phyloP scores from a whole-genome alignment of 2,797 vertebrate genomes.

The Champsocephalus esox region DNA sequence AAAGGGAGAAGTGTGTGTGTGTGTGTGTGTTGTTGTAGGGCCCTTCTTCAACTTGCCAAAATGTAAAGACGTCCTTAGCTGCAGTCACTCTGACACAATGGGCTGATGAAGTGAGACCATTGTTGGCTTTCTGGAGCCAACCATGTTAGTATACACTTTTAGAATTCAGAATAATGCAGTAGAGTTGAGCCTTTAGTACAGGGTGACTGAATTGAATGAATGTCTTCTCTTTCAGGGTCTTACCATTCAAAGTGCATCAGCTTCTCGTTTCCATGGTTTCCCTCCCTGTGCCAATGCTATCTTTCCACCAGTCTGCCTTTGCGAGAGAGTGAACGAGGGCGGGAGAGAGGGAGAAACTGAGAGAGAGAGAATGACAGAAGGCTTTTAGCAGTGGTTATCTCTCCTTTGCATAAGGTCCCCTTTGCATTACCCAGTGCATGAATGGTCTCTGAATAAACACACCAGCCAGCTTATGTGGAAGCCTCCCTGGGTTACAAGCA shows the following conservation, averaged over 20 bases:
- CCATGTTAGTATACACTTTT: constrained; percentile 65
- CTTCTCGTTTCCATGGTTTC: constrained; percentile 84
- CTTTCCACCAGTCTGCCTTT: constrained; percentile 71
- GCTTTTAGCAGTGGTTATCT: constrained; percentile 79
- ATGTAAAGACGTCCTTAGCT: constrained; percentile 43
- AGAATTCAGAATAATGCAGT: constrained; percentile 65
- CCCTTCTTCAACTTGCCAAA: constrained; percentile 30
- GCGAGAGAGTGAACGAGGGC: constrained; percentile 43
- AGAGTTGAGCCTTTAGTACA: constrained; percentile 63
- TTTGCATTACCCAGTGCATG: constrained; percentile 72
- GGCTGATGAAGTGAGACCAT: constrained; percentile 59
- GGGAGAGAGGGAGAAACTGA: constrained; percentile 21
- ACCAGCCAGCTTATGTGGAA: constrained; percentile 66
- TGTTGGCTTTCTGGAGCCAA: constrained; percentile 49
- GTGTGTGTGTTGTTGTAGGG: background rate
- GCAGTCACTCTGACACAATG: constrained; percentile 54
- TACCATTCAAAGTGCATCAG: constrained; percentile 83
- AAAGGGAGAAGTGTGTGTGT: constrained; percentile 6
- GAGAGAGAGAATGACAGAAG: constrained; percentile 63
- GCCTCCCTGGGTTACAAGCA: constrained; percentile 69
- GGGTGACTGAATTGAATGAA: constrained; percentile 75
- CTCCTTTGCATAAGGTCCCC: constrained; percentile 80
- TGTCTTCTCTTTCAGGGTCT: constrained; percentile 80
- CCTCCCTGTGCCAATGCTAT: constrained; percentile 74
- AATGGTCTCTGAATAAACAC: constrained; percentile 75